Conservation (phyloP, 2,113 vertebrate genomes). For the Hippocampus comes region DNA sequence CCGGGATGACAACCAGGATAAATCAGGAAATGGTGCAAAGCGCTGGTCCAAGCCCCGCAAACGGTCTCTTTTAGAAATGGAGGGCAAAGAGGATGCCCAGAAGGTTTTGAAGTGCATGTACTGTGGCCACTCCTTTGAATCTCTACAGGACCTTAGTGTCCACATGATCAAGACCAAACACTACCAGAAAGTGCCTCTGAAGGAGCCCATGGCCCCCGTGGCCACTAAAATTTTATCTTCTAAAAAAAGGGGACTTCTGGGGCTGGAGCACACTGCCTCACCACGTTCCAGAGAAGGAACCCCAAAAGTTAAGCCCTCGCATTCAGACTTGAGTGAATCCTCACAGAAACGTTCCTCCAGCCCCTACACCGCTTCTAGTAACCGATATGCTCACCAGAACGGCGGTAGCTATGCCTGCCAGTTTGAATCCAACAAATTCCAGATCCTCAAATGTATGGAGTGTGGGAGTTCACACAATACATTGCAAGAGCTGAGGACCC, state of each 20-base stretch:
- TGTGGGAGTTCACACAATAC: conserved; percentile 93
- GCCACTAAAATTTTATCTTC: conserved; percentile 88
- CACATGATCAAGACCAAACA: conserved; percentile 99
- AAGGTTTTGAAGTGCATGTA: conserved; percentile 99
- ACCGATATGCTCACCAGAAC: conserved; percentile 88
- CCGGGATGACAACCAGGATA: conserved; percentile 96
- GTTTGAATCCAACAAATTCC: conserved; percentile 91
- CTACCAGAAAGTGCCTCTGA: conserved; percentile 99
- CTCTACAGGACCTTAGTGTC: conserved; percentile 95
- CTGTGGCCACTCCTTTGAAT: conserved; percentile 98
- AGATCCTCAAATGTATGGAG: conserved; percentile 97
- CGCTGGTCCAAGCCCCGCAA: conserved; percentile 99
- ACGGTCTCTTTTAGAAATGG: conserved; percentile 97
- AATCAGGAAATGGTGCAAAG: conserved; percentile 83
- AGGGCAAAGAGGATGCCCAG: conserved; percentile 96
- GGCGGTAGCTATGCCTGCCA: conserved; percentile 91
- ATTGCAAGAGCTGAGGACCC: conserved; percentile 91
- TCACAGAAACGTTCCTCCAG: conserved; percentile 83
- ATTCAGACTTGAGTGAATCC: conserved; percentile 71
- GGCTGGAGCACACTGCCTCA: conserved; percentile 84
- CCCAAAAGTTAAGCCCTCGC: conserved; percentile 74
- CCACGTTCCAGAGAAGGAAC: conserved; percentile 85
- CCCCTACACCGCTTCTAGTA: conserved; percentile 81
- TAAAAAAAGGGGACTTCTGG: conserved; percentile 83
- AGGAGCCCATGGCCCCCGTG: conserved; percentile 91